Base-by-base conservation (phyloP, 2,888 invertebrate genomes). In the Apodemia duryi region DNA sequence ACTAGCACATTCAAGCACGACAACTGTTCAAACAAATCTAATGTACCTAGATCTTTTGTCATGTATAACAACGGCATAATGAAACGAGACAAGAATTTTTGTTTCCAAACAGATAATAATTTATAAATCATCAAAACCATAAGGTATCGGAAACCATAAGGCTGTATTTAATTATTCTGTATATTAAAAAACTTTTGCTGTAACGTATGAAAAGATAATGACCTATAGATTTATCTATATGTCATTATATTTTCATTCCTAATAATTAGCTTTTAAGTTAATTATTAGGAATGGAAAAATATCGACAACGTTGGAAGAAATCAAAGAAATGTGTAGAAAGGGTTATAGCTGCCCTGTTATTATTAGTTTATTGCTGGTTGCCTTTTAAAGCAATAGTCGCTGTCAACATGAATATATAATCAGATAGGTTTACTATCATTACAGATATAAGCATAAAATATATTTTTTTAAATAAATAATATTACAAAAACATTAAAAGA, bases 11-110 rank as follows among this genome's bases (percentile, higher is more conserved):
- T 81, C 80, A 61, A 64, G 77, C 70, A 74, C 77, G 78, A 81
- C 91, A 90, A 72, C 88, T 90, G 90, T 81, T 81, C 78, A 87
- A 89, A 90, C 85, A 89, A 90, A 90, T 90, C 90, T 82, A 84
- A 75, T 67, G 68, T 67, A 43, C 43, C 43, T 43, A 68, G 70
- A 71, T 73, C 74, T 72, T 74, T 77, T 76, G 77, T 79, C 70
- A 68, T 66, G 68, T 72, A 73, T 73, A 68, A 68, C 43, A 21
- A 69, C 67, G 68, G 70, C 73, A 72, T 70, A 71, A 70, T 67
- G 64, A 68, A 70, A 70, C 65, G 62, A 67, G 52, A 70, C 67
- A 67, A 71, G 71, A 75, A 70, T 71, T 70, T n/a, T 29, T 54
- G 28, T 54, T 28, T 54, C 10, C 21, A 54, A 54, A 54, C 54